phyloP scores from a whole-genome alignment of 2,113 vertebrate genomes.

The Sinosuthora webbiana region DNA sequence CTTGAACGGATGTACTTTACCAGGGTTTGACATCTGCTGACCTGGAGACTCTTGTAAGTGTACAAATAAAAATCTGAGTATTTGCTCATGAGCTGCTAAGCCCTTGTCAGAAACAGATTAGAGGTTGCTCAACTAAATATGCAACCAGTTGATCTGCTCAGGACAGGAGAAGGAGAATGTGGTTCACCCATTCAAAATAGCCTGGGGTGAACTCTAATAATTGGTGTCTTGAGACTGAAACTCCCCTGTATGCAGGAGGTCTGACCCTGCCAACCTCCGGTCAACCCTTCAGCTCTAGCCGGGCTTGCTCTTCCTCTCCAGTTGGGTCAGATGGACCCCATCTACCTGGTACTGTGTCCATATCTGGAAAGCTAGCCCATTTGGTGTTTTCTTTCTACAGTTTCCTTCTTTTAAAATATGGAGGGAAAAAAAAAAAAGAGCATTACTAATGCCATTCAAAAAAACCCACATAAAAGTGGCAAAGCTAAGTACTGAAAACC shows the following conservation, averaged over 20 bases:
- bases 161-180: not conserved
- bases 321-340: not conserved
- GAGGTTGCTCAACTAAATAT: not conserved
- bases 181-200: not conserved
- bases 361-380: not conserved
- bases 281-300: not conserved
- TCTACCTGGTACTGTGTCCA: not conserved
- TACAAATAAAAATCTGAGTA: not conserved
- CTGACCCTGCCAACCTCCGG: not conserved
- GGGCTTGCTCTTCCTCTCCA: not conserved
- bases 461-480: not conserved
- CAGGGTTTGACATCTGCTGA: not conserved
- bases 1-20: not conserved
- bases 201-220: not conserved
- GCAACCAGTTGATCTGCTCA: not conserved
- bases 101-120: not conserved
- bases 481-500: not conserved
- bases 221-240: not conserved
- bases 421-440: not conserved
- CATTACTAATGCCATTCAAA: not conserved
- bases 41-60: not conserved
- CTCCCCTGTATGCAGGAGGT: accelerated
- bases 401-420: not conserved
- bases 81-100: not conserved
- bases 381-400: not conserved